Evolutionary conservation across 2,888 invertebrate species (phyloP), one percentile per base, ranked within the genome.

Genomic region (Petrophora chlorosata): DNA sequence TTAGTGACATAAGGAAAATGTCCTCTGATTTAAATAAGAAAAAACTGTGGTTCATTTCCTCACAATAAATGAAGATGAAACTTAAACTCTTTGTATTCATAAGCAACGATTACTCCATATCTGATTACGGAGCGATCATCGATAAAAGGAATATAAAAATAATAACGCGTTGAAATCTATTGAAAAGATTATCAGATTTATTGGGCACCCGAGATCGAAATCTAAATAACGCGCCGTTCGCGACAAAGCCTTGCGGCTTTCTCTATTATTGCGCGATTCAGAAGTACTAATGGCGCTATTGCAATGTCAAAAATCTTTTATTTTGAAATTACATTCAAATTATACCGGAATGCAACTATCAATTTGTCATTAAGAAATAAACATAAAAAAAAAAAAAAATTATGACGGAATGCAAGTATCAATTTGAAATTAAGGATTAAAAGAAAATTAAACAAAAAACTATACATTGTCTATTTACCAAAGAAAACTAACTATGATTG

Each of bases 171-270:
- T 76, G 76, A 77, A 78, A 73, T 66, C 67, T 72, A 67, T 71
- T 70, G 69, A 73, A 74, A 67, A 69, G 67, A 73, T 75, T 76
- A 78, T 78, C 73, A 70, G 74, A 73, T 74, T 75, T 53, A 72
- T 76, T 70, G 69, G 72, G 62, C 64, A 61, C 62, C 59, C 61
- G 63, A 76, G 81, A 85, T 84, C 60, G 61, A 59, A 74, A 83
- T 84, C 81, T 72, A 65, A 67, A 74, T 66, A 65, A 78, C 65
- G 58, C 58, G 65, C 69, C 71, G 70, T 73, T 76, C 67, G 77
- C 78, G 78, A 79, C 76, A 77, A 73, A 67, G 61, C 64, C 65
- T 57, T 61, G 53, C 61, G 62, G 66, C 67, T 74, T 75, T 73
- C 75, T 70, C 70, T 73, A 64, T 60, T 62, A 67, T 69, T 67